Conservation (phyloP, 2,797 vertebrate species). For the Pipistrellus pipistrellus region DNA sequence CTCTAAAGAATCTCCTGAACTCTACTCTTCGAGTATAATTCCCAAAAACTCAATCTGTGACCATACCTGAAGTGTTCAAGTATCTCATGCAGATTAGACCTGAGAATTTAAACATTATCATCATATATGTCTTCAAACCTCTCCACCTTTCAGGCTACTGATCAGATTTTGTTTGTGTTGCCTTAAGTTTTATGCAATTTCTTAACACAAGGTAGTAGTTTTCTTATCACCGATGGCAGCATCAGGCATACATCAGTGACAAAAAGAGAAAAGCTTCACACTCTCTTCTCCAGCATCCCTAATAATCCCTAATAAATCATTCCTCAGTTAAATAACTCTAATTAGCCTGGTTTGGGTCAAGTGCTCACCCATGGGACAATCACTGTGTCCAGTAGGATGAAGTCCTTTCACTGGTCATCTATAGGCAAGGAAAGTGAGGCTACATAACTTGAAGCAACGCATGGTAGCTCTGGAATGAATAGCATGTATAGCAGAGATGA, state of each 20-base stretch:
- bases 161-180: conserved; percentile 31
- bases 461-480: not conserved
- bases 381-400: not conserved
- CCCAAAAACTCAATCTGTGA: not conserved
- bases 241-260: not conserved
- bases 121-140: conserved; percentile 19
- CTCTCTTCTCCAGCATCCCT: not conserved
- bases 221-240: not conserved
- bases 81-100: conserved; percentile 27
- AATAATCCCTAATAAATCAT: not conserved
- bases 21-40: not conserved
- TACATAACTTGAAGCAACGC: not conserved
- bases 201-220: not conserved
- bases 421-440: conserved; percentile 27
- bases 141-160: not conserved
- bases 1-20: not conserved
- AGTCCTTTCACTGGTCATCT: not conserved
- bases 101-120: not conserved
- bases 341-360: not conserved
- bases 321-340: not conserved
- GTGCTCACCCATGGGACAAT: not conserved
- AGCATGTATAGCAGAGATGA: not conserved
- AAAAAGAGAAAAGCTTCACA: not conserved
- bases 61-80: conserved; percentile 21
- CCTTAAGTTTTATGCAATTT: not conserved